A percentile compares a stretch with the other conserved stretches of the same genome.
Evolutionary conservation across 2,113 vertebrate species (phyloP).

Genomic region (Phalacrocorax brasilianus): DNA sequence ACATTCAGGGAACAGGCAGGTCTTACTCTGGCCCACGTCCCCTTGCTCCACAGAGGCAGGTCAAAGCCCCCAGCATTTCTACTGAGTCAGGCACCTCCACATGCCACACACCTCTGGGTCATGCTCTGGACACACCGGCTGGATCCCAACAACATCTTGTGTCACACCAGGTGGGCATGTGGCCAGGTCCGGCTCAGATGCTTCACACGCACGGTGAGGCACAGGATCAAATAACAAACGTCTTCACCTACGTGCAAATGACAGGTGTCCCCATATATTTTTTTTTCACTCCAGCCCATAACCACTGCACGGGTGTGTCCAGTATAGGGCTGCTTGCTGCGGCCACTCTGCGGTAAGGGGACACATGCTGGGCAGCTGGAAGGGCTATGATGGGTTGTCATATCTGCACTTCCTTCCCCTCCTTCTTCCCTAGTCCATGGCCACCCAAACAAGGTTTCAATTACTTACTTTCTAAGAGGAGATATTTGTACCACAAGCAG

Average conservation of each 20-base stretch:
- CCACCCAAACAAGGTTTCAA: not conserved
- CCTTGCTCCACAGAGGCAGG: not conserved
- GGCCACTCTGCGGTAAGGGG: not conserved
- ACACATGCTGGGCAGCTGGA: not conserved
- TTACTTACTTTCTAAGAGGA: not conserved
- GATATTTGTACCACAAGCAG: not conserved
- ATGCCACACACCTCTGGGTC: not conserved
- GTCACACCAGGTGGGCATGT: not conserved
- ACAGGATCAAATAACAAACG: not conserved
- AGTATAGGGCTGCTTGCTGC: not conserved
- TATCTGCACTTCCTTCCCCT: not conserved
- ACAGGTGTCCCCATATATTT: not conserved
- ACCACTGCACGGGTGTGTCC: not conserved
- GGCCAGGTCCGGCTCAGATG: not conserved
- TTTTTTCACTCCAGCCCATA: not conserved
- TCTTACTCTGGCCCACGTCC: not conserved
- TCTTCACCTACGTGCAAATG: not conserved
- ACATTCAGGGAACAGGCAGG: not conserved
- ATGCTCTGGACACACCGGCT: not conserved
- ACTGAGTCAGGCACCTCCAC: not conserved
- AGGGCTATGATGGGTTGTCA: not conserved
- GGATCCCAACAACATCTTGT: not conserved
- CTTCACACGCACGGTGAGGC: not conserved
- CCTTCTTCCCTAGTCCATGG: not conserved
- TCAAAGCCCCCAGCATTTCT: fast-evolving